Conservation (phyloP, 2,888 invertebrate species). For the Geophilus truncorum region DNA sequence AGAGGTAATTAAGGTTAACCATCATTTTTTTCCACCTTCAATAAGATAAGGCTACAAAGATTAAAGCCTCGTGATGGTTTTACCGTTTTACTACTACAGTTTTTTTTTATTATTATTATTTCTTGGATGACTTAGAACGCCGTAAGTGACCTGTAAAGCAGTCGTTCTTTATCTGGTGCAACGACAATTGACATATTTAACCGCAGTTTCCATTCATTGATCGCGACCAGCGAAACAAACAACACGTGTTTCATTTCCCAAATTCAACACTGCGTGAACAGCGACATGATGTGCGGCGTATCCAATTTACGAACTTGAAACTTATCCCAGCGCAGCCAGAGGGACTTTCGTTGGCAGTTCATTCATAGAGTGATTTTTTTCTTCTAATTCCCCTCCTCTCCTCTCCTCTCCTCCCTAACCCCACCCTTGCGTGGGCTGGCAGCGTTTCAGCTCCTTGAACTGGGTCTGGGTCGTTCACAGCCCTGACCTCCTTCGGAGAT, state of each 20-base stretch:
- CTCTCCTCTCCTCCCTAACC: background rate
- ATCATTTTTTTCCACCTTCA: background rate
- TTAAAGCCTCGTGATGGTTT: background rate
- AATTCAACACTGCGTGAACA: background rate
- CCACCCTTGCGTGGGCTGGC: background rate
- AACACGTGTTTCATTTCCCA: background rate
- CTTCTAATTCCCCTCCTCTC: background rate
- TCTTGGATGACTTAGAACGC: background rate
- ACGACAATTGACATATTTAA: background rate
- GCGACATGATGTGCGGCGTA: background rate
- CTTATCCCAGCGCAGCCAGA: background rate
- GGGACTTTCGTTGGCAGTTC: background rate
- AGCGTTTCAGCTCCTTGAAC: constrained; percentile 11
- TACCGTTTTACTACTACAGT: too few species aligned
- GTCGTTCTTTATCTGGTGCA: background rate
- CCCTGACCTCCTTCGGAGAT: constrained; percentile 8
- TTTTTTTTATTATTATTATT: too few species aligned
- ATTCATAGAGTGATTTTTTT: background rate
- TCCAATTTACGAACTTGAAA: background rate
- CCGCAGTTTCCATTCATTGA: background rate
- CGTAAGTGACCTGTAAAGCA: background rate
- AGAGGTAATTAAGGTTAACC: background rate
- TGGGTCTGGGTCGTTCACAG: constrained; percentile 25
- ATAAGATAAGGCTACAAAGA: background rate
- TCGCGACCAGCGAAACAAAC: too few species aligned